phyloP scores from a whole-genome alignment of 2,888 invertebrate genomes.

The Drosophila prostipennis region DNA sequence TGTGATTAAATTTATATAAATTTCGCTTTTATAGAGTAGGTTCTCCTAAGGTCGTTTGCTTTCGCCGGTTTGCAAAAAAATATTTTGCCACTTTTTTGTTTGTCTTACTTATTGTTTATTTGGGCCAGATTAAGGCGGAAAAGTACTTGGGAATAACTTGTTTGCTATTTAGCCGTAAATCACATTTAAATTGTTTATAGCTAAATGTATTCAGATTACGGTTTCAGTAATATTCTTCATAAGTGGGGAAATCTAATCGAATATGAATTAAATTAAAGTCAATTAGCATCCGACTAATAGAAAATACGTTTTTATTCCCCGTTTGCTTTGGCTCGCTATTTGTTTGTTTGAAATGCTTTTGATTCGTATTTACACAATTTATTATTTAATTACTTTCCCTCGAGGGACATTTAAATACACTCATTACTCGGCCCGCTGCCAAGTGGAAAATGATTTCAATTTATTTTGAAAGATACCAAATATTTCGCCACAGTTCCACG shows the following conservation, averaged over 20 bases:
- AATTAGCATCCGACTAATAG: constrained; percentile 66
- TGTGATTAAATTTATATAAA: constrained; percentile 52
- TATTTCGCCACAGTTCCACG: constrained; percentile 2
- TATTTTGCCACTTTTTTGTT: constrained; percentile 22
- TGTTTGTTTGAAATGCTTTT: constrained; percentile 15
- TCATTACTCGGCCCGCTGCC: constrained; percentile 58
- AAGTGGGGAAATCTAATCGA: constrained; percentile 48
- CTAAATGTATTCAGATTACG: constrained; percentile 25
- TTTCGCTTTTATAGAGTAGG: constrained; percentile 54
- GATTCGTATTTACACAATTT: constrained; percentile 10
- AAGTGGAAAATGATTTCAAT: constrained; percentile 42
- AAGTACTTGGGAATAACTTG: constrained; percentile 35
- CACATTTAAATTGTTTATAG: constrained; percentile 24
- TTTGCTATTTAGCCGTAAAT: constrained; percentile 7
- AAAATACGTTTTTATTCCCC: constrained; percentile 8
- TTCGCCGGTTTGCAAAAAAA: constrained; percentile 26
- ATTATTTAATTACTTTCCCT: constrained; percentile 23
- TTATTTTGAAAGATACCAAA: constrained; percentile 7
- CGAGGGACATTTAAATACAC: constrained; percentile 40
- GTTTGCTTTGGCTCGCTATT: constrained; percentile 4
- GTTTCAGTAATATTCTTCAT: not conserved
- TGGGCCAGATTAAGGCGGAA: constrained; percentile 43
- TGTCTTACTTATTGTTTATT: constrained; percentile 27
- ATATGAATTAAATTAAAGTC: constrained; percentile 28
- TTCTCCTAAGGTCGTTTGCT: constrained; percentile 41